Percentiles rank a stretch among this genome's conserved stretches.
These are phyloP conservation scores for Helicoverpa assulta DNA, from an alignment of 2,888 invertebrate genomes.

Conservation along the genomic window DNA sequence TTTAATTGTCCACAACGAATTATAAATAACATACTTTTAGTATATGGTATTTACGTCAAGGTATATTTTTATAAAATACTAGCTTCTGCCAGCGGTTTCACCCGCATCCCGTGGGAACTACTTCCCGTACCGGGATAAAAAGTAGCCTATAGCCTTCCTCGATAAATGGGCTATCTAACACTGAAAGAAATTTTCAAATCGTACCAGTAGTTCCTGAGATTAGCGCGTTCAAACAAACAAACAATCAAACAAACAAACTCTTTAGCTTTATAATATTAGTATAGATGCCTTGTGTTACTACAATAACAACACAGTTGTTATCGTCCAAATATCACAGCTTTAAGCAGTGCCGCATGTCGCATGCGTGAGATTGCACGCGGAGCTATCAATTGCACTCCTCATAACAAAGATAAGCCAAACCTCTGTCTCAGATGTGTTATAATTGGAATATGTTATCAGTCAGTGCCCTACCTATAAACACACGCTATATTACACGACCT, in stretches of 20 bases:
- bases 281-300: neutral
- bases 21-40: neutral
- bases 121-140: too few species aligned
- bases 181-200: too few species aligned
- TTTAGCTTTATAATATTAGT: too few species aligned
- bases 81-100: too few species aligned
- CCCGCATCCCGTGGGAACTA: too few species aligned
- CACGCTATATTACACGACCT: slow-evolving; percentile 7
- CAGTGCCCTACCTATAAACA: slow-evolving; percentile 47
- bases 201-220: too few species aligned
- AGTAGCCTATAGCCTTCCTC: too few species aligned
- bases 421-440: slow-evolving; percentile 41
- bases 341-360: slow-evolving; percentile 14
- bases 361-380: slow-evolving; percentile 21
- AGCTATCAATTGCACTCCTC: slow-evolving; percentile 32
- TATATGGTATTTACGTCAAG: neutral
- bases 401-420: slow-evolving; percentile 48
- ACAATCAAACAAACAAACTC: too few species aligned
- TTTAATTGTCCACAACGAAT: neutral
- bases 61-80: neutral
- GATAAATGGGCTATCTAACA: too few species aligned
- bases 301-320: neutral
- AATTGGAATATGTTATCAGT: slow-evolving; percentile 58
- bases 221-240: too few species aligned
- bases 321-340: slow-evolving; percentile 24